These are phyloP conservation scores for Parascotia fuliginaria DNA, from an alignment of 2,888 invertebrate genomes.

Conservation along the genomic window DNA sequence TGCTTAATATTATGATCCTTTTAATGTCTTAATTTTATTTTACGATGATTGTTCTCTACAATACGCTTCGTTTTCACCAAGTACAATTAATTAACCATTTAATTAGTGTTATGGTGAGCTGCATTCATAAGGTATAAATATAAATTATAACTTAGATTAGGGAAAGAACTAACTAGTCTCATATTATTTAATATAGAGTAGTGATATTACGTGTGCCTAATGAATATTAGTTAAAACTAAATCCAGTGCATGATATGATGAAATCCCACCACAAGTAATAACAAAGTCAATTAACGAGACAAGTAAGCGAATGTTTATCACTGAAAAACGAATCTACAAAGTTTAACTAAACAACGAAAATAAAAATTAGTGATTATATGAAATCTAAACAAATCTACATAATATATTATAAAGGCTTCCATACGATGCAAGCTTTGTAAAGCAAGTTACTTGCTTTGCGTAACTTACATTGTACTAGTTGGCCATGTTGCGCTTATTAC, in stretches of 20 bases:
- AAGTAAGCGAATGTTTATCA: conserved; percentile 12
- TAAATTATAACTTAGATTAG: conserved; percentile 76
- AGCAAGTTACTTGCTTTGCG: too few species aligned
- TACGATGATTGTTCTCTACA: conserved; percentile 63
- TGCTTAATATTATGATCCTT: conserved; percentile 27
- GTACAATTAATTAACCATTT: conserved; percentile 79
- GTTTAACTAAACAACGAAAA: conserved; percentile 48
- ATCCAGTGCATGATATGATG: conserved; percentile 43
- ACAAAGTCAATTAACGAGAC: conserved; percentile 37
- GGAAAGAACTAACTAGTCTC: conserved; percentile 84
- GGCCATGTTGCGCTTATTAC: too few species aligned
- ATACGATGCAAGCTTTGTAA: too few species aligned
- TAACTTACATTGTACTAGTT: too few species aligned
- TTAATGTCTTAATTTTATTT: conserved; percentile 26
- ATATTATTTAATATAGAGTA: conserved; percentile 80
- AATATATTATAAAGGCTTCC: not conserved
- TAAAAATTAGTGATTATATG: conserved; percentile 21
- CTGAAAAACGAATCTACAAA: conserved; percentile 30
- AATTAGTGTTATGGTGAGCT: conserved; percentile 55
- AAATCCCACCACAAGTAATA: conserved; percentile 26
- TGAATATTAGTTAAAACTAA: conserved; percentile 56
- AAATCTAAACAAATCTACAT: conserved; percentile 13
- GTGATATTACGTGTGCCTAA: conserved; percentile 83
- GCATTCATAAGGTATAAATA: conserved; percentile 58
- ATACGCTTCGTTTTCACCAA: conserved; percentile 81